These are phyloP conservation scores for Azorinus chamasolen DNA, from an alignment of 2,888 invertebrate genomes.

Conservation along the genomic window DNA sequence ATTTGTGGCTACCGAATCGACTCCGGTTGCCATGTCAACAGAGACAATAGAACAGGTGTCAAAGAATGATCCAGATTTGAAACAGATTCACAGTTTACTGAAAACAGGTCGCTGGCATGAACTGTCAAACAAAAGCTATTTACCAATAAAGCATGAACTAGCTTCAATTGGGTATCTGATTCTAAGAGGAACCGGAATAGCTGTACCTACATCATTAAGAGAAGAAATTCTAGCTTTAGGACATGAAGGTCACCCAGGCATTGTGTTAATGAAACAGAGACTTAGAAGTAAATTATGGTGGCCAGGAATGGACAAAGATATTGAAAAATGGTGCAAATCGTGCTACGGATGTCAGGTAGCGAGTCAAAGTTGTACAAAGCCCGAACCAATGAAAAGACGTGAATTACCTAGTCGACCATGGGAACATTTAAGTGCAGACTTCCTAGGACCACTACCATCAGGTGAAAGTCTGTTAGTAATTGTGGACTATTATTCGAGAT, in stretches of 20 bases:
- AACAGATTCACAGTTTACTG: slow-evolving; percentile 9
- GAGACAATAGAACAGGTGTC: slow-evolving; percentile 45
- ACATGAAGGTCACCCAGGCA: slow-evolving; percentile 65
- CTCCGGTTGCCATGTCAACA: slow-evolving; percentile 26
- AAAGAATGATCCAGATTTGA: slow-evolving; percentile 27
- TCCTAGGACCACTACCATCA: slow-evolving; percentile 61
- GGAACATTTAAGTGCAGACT: slow-evolving; percentile 63
- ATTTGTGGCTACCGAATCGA: slow-evolving; percentile 27
- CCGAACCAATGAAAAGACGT: too few species aligned
- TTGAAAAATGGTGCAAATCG: slow-evolving; percentile 43
- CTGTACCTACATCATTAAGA: slow-evolving; percentile 52
- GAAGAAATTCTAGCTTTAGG: slow-evolving; percentile 41
- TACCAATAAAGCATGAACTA: slow-evolving; percentile 32
- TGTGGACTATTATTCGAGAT: slow-evolving; percentile 63
- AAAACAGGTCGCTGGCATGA: slow-evolving; percentile 18
- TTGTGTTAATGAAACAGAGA: slow-evolving; percentile 31
- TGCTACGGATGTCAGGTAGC: too few species aligned
- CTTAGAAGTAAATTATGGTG: slow-evolving; percentile 60
- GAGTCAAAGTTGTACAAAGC: too few species aligned
- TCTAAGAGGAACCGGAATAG: slow-evolving; percentile 49
- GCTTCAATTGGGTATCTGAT: slow-evolving; percentile 19
- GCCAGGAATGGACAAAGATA: slow-evolving; percentile 42
- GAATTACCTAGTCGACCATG: slow-evolving; percentile 36
- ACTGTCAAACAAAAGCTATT: slow-evolving; percentile 1
- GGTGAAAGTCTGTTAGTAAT: slow-evolving; percentile 53